Percentiles rank a stretch among this genome's conserved stretches.
These are phyloP conservation scores for Seira musarum DNA, from an alignment of 2,888 invertebrate species.

Conservation along the genomic window DNA sequence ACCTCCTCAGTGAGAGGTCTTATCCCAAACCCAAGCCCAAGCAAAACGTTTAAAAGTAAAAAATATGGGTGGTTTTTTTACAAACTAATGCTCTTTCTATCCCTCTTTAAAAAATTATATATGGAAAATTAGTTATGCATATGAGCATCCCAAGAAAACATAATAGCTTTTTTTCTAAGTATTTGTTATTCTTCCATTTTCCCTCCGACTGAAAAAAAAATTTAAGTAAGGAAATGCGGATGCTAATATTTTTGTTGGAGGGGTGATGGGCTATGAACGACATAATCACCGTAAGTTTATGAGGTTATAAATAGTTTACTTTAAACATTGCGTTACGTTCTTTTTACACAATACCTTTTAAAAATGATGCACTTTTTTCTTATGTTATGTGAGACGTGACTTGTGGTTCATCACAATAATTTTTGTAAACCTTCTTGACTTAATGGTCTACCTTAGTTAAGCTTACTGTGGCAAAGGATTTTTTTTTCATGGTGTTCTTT, in stretches of 20 bases:
- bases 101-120: too few species aligned
- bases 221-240: background rate
- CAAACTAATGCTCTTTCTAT: too few species aligned
- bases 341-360: background rate
- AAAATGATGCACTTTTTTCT: conserved; percentile 24
- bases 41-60: too few species aligned
- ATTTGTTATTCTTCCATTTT: too few species aligned
- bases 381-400: conserved; percentile 48
- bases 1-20: too few species aligned
- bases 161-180: conserved; percentile 19
- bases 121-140: conserved; percentile 24
- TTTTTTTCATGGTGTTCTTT: too few species aligned
- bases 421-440: conserved; percentile 27
- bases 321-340: conserved; percentile 1
- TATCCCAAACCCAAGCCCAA: too few species aligned
- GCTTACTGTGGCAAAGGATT: conserved; percentile 1
- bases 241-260: background rate
- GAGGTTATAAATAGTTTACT: conserved; percentile 52
- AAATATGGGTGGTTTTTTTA: too few species aligned
- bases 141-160: background rate
- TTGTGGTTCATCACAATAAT: conserved; percentile 49
- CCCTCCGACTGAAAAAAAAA: too few species aligned
- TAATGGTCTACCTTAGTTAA: conserved; percentile 29
- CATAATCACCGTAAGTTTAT: conserved; percentile 41
- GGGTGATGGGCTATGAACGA: conserved; percentile 16